Conservation (phyloP, 1,140 invertebrate genomes). For the Atta texana region DNA sequence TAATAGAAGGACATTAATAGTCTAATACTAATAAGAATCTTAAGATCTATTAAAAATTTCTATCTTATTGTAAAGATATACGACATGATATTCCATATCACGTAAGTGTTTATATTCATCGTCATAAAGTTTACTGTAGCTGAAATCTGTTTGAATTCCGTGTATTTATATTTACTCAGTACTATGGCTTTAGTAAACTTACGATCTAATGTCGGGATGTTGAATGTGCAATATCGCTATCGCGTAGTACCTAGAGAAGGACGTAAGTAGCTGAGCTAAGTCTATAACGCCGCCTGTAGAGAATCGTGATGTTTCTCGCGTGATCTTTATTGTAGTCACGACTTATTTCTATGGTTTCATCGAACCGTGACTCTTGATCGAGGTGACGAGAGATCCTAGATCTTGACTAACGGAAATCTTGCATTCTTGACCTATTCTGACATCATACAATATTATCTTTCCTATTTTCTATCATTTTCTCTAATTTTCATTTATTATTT, state of each 20-base stretch:
- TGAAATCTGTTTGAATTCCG: not conserved
- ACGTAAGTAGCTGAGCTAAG: constrained; percentile 28
- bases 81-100: too few relatives aligned
- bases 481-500: not conserved
- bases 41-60: not conserved
- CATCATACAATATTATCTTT: not conserved
- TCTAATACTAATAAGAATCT: too few relatives aligned
- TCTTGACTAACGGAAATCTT: constrained; percentile 40
- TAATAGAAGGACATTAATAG: too few relatives aligned
- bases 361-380: constrained; percentile 77
- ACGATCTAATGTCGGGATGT: constrained; percentile 3
- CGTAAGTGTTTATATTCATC: not conserved
- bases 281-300: constrained; percentile 70
- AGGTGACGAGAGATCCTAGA: constrained; percentile 62
- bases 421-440: constrained; percentile 4
- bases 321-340: constrained; percentile 73
- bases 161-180: constrained; percentile 7
- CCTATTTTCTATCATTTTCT: not conserved
- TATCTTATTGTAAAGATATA: not conserved
- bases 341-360: constrained; percentile 66
- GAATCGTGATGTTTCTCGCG: constrained; percentile 77
- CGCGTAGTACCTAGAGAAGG: constrained; percentile 45
- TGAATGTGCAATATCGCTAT: constrained; percentile 51
- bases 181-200: constrained; percentile 7
- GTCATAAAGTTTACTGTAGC: not conserved